Conservation (phyloP, 2,888 invertebrate genomes). For the Drosophila merina region DNA sequence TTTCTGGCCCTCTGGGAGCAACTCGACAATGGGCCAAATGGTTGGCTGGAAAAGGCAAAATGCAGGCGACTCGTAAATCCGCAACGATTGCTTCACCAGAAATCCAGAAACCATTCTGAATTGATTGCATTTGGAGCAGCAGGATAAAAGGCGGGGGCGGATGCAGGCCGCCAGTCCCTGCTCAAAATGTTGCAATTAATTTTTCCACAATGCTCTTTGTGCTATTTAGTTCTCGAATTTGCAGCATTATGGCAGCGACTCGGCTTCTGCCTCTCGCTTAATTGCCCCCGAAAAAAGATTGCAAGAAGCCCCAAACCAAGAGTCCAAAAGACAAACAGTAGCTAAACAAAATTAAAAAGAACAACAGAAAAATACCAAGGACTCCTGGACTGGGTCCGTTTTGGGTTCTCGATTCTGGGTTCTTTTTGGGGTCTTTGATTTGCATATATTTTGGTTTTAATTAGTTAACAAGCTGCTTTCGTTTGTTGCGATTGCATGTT, state of each 20-base stretch:
- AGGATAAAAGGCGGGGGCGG: background rate
- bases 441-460: constrained; percentile 83
- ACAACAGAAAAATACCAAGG: background rate
- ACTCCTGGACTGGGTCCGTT: constrained; percentile 17
- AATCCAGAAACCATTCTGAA: constrained; percentile 74
- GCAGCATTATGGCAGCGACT: constrained; percentile 47
- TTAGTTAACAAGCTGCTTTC: constrained; percentile 83
- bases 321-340: constrained; percentile 21
- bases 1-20: constrained; percentile 40
- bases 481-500: constrained; percentile 81
- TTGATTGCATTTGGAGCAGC: constrained; percentile 64
- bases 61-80: constrained; percentile 69
- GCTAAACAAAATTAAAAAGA: constrained; percentile 17
- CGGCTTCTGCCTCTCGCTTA: constrained; percentile 31
- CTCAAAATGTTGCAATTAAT: constrained; percentile 83
- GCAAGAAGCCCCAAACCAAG: constrained; percentile 10
- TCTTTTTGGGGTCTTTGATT: constrained; percentile 74
- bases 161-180: constrained; percentile 45
- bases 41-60: constrained; percentile 66
- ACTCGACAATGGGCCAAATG: constrained; percentile 50
- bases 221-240: constrained; percentile 65
- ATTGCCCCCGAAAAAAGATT: constrained; percentile 42
- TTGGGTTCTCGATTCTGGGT: constrained; percentile 31
- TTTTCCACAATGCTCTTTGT: constrained; percentile 74
- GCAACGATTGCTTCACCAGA: constrained; percentile 59